These are phyloP conservation scores for Parus major DNA, from an alignment of 2,113 vertebrate species.

Conservation along the genomic window DNA sequence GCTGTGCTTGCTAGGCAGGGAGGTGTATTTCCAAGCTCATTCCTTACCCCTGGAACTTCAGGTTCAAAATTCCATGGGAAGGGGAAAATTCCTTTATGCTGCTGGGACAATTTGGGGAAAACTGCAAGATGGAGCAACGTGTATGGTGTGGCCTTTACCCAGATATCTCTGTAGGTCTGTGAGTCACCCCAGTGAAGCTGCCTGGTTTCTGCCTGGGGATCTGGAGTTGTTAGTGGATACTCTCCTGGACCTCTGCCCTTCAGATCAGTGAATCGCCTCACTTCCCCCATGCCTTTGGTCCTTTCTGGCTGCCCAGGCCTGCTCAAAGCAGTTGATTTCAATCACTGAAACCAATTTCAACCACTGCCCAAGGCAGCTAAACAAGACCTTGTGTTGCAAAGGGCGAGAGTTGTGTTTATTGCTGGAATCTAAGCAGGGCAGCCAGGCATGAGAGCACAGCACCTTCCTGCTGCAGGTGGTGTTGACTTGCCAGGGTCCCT, in stretches of 20 bases:
- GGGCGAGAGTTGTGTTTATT: not conserved
- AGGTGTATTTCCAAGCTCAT: not conserved
- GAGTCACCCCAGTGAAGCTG: not conserved
- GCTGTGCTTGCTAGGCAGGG: not conserved
- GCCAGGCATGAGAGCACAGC: accelerated
- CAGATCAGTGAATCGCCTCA: accelerated
- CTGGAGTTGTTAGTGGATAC: not conserved
- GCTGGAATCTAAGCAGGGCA: not conserved
- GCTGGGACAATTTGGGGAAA: not conserved
- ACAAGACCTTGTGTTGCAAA: not conserved
- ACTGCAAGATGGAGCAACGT: not conserved
- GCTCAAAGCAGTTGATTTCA: not conserved
- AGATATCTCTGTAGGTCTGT: not conserved
- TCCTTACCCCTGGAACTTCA: not conserved
- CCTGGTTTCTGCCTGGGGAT: not conserved
- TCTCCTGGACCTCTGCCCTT: not conserved
- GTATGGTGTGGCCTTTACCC: not conserved
- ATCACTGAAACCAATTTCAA: not conserved
- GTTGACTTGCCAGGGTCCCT: accelerated
- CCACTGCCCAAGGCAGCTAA: not conserved
- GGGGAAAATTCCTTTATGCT: not conserved
- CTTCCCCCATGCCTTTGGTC: not conserved
- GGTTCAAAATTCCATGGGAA: not conserved
- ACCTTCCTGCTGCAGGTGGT: accelerated
- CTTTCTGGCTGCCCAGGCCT: not conserved